Base-by-base conservation (phyloP, 1,140 invertebrate genomes). In the Spodoptera frugiperda region DNA sequence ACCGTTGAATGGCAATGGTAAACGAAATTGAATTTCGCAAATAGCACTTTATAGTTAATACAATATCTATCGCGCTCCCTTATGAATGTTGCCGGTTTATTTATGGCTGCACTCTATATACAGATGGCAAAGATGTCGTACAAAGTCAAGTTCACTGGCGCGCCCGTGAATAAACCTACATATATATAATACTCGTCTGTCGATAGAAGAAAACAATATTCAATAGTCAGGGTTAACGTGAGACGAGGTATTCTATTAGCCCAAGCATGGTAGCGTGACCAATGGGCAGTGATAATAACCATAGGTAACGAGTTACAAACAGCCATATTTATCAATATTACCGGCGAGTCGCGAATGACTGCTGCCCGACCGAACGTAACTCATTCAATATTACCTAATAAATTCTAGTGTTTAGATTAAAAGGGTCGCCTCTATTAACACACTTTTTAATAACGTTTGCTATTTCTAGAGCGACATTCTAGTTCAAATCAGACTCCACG, bases 141-240 rank as follows among this genome's bases (percentile, higher is more conserved):
- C 33, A 17, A 72, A 72, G 30, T 57, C 33, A 57, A 72, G 33
- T 72, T 44, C 33, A 57, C 25, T 70, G 25, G 49, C 48, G 65
- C 25, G 17, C 4, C 6, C 68, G 10, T 57, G 57, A 73, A 61
- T 17, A 30, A 3, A 44, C 39, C 25, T 71, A 55, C 33, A 1
- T 39, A 39, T 30, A 30, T 6, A 12, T 82, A 71, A 84, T 84
- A 88, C 33, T 63, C 71, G 67, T 70, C 53, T 57, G 73, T 84
- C 80, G 76, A 77, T 78, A 55, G 78, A 71, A 71, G 81, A 79
- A 78, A 76, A 81, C 70, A 79, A 82, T 54, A 74, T 82, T 86
- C 81, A 86, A 76, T 87, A 89, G 86, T 89, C 84, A 84, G 61
- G 78, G 81, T 74, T 78, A 78, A 80, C 79, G 81, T 81, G 71